phyloP scores from a whole-genome alignment of 2,888 invertebrate species.

The Stenichneumon culpator region DNA sequence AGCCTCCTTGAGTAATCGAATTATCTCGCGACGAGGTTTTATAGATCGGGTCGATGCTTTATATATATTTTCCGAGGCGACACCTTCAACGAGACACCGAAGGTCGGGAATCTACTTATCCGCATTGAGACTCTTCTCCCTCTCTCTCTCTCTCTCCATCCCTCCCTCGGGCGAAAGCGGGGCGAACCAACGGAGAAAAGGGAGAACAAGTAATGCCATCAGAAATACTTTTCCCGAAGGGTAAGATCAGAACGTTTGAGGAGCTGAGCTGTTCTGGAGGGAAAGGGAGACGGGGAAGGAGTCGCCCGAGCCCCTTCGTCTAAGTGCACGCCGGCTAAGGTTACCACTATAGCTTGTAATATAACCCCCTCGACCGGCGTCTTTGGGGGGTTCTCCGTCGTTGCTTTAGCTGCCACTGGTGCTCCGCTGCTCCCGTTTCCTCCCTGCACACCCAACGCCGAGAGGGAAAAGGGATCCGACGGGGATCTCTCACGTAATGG shows the following conservation, averaged over 20 bases:
- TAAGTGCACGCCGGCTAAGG: constrained; percentile 78
- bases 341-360: constrained; percentile 82
- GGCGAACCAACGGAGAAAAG: constrained; percentile 30
- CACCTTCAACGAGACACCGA: constrained; percentile 52
- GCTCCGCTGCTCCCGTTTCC: background rate
- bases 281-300: constrained; percentile 63
- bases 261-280: constrained; percentile 45
- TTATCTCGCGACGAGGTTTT: constrained; percentile 61
- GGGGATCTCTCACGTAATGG: constrained; percentile 64
- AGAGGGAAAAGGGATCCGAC: constrained; percentile 56
- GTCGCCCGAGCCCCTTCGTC: constrained; percentile 66
- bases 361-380: constrained; percentile 72
- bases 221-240: constrained; percentile 69
- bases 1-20: constrained; percentile 64
- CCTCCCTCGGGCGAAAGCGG: background rate
- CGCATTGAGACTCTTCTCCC: constrained; percentile 38
- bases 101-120: constrained; percentile 62
- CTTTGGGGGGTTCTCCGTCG: constrained; percentile 65
- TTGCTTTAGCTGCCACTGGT: constrained; percentile 7
- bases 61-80: constrained; percentile 58
- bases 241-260: constrained; percentile 64
- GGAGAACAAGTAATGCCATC: constrained; percentile 64
- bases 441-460: constrained; percentile 15
- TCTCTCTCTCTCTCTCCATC: background rate
- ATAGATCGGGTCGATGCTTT: constrained; percentile 44